Base-by-base conservation (phyloP, 1,140 invertebrate genomes). In the Plutomurus gul region DNA sequence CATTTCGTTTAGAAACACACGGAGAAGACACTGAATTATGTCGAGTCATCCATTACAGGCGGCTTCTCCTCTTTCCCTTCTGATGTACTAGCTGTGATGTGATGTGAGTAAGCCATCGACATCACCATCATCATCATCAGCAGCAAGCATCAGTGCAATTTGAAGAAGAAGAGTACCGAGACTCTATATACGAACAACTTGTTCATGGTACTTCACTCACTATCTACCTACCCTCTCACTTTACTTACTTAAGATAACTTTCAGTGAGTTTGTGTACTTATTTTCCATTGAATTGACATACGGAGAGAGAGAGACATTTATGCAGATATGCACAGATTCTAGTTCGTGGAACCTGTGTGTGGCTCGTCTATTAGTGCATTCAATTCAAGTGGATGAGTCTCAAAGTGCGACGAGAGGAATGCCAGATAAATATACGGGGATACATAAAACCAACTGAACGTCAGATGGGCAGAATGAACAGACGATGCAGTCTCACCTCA, bases 21-120 rank as follows among this genome's bases (percentile, higher is more conserved):
- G 30, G 51, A 18, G 71, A 79, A 79, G 81, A 82, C 81, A 80
- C 37, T 80, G 81, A 82, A 80, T 82, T 80, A 82, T 82, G 78
- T 76, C 37, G 60, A 82, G 78, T 82, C 81, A 82, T 82, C 81
- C 75, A 80, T 82, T 82, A 79, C 75, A 74, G 71, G 37, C 70
- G 46, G 43, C 75, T 75, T 75, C 75, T 37, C 36, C 33, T 76
- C 60, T 70, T 72, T 39, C 36, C 39, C 60, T 51, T 76, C 74
- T n/a, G n/a, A n/a, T n/a, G n/a, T n/a, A n/a, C n/a, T n/a, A n/a
- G n/a, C n/a, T 65, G 27, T 65, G 56, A 65, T 65, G 56, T 65
- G 56, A 65, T 65, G 56, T 33, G 56, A 65, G 56, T 65, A 30
- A 65, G 56, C 56, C 56, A 65, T 65, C 56, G 56, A 72, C 39